Base-by-base conservation (phyloP, 2,888 invertebrate genomes). In the Tupiocoris notatus region DNA sequence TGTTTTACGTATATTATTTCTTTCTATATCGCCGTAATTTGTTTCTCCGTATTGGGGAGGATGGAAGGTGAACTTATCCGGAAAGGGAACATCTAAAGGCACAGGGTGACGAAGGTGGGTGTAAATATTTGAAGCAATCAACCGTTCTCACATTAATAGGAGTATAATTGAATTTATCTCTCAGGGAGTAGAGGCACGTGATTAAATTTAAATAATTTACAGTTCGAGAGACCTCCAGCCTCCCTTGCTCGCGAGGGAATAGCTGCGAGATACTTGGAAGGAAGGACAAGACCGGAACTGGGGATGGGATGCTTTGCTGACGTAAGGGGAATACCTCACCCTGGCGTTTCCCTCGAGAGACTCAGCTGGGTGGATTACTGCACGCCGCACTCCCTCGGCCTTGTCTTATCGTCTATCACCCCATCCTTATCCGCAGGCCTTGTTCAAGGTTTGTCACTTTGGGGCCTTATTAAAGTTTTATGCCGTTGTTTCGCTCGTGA, bases 191-290 rank as follows among this genome's bases (percentile, higher is more conserved):
- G 23, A 66, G 63, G 71, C 77, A 66, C 77, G 77, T 77, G 78
- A 78, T 78, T 78, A 78, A 78, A 78, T 78, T 78, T 78, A 78
- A 78, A 77, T 78, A 78, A 78, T 78, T 78, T 78, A 78, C 77
- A 67, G 68, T 63, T 22, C 68, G 39, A 74, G 77, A 74, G 77
- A 66, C 76, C 23, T n/a, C 39, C 12, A 7, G 39, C 39, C 39
- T 39, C 39, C 39, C 39, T 12, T 7, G 57, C 18, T 21, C 73
- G 71, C 71, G 64, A 73, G 77, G 65, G 71, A 65, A 65, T 73
- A 65, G 73, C 73, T 64, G 25, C 56, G 56, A 39, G 61, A 18
- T 12, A 18, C 17, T 24, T 24, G 21, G 54, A 54, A 65, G 16
- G 22, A 22, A 65, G 68, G 22, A 59, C n/a, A 59, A 59, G 17